Conservation (phyloP, 2,797 vertebrate species). For the Mus caroli region DNA sequence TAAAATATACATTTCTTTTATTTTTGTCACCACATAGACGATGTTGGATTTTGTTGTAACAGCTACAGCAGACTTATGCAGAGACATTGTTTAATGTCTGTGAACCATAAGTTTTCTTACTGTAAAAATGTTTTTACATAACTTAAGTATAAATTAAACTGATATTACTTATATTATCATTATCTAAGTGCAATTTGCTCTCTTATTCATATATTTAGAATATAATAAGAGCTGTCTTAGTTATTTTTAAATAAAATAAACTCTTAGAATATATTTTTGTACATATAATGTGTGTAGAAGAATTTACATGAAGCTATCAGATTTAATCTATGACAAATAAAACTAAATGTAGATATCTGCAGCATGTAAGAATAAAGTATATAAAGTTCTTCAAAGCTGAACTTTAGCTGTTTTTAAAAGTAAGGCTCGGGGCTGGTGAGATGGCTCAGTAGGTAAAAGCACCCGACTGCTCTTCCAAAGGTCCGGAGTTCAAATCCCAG, state of each 20-base stretch:
- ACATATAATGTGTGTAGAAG: not conserved
- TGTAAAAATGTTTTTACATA: not conserved
- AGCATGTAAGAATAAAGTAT: not conserved
- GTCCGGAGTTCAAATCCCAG: no score
- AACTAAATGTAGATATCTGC: not conserved
- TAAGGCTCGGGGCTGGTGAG: no score
- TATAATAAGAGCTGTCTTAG: not conserved
- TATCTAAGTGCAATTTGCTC: not conserved
- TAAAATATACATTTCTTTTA: not conserved
- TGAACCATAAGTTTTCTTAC: not conserved
- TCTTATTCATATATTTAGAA: not conserved
- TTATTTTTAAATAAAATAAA: slow-evolving; percentile 51
- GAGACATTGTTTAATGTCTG: not conserved
- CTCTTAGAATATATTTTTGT: not conserved
- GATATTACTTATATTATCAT: slow-evolving; percentile 16
- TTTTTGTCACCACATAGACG: not conserved
- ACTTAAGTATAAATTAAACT: not conserved
- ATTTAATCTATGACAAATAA: slow-evolving; percentile 27
- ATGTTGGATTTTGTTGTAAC: not conserved
- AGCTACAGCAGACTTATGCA: not conserved
- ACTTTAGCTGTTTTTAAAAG: not conserved
- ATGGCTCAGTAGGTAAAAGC: no score
- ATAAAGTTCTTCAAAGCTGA: not conserved
- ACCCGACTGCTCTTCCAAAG: no score
- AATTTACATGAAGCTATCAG: not conserved